Evolutionary conservation across 2,113 vertebrate species (phyloP), one percentile per base, ranked within the genome.

Genomic region (Macrotis lagotis): DNA sequence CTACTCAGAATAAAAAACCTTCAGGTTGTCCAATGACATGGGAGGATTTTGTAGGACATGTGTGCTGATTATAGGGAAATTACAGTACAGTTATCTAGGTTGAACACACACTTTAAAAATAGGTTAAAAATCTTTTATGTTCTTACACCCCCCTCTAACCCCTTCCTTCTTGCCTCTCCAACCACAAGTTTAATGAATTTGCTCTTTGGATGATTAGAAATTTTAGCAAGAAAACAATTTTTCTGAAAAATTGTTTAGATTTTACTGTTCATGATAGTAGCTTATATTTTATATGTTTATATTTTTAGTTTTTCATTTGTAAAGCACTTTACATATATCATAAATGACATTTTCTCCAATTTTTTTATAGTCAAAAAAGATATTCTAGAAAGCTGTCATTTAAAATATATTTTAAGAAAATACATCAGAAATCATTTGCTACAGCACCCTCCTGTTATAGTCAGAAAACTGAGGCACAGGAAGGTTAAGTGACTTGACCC

Each of bases 81-180:
- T 66, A 66, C 31, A 66, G 3, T n/a, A 89, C 47, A 48, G 22
- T 97, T 97, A 97, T 97, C 96, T 98, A 96, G 97, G 97, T 95
- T 98, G 97, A 96, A 74, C 92, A 96, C 44, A 44, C 92, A 96
- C 94, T 91, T 92, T 24, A 83, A 97, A 97, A 97, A 95, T 96
- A 97, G 97, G 96, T 97, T 97, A 97, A 97, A 94, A 94, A 51
- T 66, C 31, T 96, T 91, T 83, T 66, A 89, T 88, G 55, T 25
- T 51, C 92, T 94, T 50, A n/a, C n/a, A n/a, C n/a, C n/a, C n/a
- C n/a, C n/a, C n/a, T n/a, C n/a, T n/a, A n/a, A n/a, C n/a, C 11
- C 12, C 90, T 59, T 51, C 50, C 48, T 95, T 2, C 66, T 44
- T 83, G 66, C 66, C 66, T 83, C 7, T 83, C 37, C 66, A 92